Base-by-base conservation (phyloP, 2,888 invertebrate species). In the Melinaea menophilus region DNA sequence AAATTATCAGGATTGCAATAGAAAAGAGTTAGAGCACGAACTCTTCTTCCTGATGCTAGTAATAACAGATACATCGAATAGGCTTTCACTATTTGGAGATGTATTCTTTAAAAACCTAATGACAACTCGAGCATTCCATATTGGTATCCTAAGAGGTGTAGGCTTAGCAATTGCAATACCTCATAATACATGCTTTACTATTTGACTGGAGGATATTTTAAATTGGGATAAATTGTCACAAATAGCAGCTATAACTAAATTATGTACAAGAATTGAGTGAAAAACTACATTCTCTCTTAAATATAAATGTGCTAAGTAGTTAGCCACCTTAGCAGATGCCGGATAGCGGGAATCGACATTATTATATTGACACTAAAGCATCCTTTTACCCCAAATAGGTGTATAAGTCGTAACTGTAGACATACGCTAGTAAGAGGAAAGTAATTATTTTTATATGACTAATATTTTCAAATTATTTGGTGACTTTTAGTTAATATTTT, bases 191-290 rank as follows among this genome's bases (percentile, higher is more conserved):
- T 68, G 65, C 35, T 59, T 64, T 4, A 71, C 63, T 59, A 71
- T 47, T 5, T 34, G 51, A 51, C 59, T 64, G 4, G 64, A 57
- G 33, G 65, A 64, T 34, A 69, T 58, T 41, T 67, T 60, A 59
- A 58, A 12, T 62, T 33, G 22, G 1, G 62, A 62, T n/a, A 35
- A 64, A 2, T 66, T 68, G 41, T 70, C 64, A 45, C 69, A 69
- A 55, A 71, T 46, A 2, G 70, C 64, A 3, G 67, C 57, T 55
- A 70, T 66, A 9, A 67, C 69, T 2, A 71, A 73, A 58, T 71
- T 71, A 63, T 71, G 71, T 3, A 73, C 68, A 0, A 69, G 55
- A 60, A 22, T 22, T 22, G 22, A 22, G 22, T 22, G 22, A 22
- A 22, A 22, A 22, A 22, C 22, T 22, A 22, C 1, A 22, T 22